phyloP scores from a whole-genome alignment of 2,888 invertebrate genomes.

The Carabus problematicus region DNA sequence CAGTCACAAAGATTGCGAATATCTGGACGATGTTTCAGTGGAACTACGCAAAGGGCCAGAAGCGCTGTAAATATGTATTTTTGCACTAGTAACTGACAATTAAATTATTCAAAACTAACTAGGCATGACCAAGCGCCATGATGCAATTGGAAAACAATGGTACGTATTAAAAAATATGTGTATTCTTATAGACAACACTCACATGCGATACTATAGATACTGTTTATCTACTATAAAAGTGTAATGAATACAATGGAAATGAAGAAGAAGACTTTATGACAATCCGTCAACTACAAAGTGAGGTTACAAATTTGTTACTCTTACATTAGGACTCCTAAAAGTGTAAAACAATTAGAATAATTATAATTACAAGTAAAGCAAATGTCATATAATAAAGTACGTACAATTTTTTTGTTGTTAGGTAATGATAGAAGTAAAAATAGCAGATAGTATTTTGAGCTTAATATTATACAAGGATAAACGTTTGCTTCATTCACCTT shows the following conservation, averaged over 20 bases:
- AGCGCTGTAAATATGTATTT: conserved; percentile 27
- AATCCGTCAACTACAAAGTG: no score
- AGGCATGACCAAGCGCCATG: conserved; percentile 23
- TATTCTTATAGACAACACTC: background rate
- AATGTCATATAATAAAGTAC: no score
- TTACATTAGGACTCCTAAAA: background rate
- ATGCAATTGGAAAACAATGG: conserved; percentile 47
- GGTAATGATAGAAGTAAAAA: no score
- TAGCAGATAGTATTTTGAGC: background rate
- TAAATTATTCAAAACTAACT: conserved; percentile 35
- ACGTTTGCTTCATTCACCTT: background rate
- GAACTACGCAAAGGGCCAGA: conserved; percentile 13
- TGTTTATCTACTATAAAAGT: no score
- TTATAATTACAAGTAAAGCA: no score
- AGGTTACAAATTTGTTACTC: background rate
- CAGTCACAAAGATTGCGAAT: conserved; percentile 24
- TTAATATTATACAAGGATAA: background rate
- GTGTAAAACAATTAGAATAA: background rate
- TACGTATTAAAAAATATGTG: background rate
- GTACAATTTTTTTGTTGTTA: no score
- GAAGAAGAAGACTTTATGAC: no score
- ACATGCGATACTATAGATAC: no score
- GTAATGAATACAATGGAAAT: no score
- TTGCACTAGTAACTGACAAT: conserved; percentile 35
- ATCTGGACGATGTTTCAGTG: conserved; percentile 26